A percentile compares a stretch with the other conserved stretches of the same genome.
These are phyloP conservation scores for Hecatera dysodea DNA, from an alignment of 2,888 invertebrate species.

Conservation along the genomic window DNA sequence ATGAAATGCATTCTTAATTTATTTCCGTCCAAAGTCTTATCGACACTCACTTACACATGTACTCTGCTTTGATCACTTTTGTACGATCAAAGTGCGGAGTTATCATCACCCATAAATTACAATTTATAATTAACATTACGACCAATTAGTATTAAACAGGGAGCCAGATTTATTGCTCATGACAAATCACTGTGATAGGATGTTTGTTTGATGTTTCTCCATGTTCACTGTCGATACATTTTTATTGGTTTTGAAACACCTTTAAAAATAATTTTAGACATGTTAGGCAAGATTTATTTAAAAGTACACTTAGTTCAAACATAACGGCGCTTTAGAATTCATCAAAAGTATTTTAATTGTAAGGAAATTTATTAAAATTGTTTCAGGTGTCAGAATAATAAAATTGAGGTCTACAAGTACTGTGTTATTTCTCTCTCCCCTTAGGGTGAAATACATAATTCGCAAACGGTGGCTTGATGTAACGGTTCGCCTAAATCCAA, in stretches of 20 bases:
- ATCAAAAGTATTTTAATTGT: too few species aligned
- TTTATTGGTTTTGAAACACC: conserved; percentile 43
- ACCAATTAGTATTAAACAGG: conserved; percentile 76
- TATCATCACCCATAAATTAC: conserved; percentile 84
- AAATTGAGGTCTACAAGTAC: not conserved
- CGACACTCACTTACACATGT: conserved; percentile 61
- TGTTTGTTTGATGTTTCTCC: conserved; percentile 61
- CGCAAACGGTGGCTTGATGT: not conserved
- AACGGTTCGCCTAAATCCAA: not conserved
- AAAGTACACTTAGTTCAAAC: not conserved
- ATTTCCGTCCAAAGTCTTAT: conserved; percentile 56
- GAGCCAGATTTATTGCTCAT: conserved; percentile 68
- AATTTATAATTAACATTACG: conserved; percentile 79
- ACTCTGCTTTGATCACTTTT: conserved; percentile 68
- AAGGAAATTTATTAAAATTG: not conserved
- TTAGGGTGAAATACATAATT: not conserved
- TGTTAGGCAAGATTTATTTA: conserved; percentile 2
- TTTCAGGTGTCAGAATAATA: too few species aligned
- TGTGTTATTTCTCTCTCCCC: not conserved
- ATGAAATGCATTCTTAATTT: conserved; percentile 28
- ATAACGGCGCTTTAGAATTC: too few species aligned
- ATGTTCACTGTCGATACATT: conserved; percentile 45
- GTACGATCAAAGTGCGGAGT: conserved; percentile 77
- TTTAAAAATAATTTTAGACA: conserved; percentile 17
- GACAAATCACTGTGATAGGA: conserved; percentile 66